Conservation (phyloP, 2,113 vertebrate genomes). For the Cisticola juncidis region DNA sequence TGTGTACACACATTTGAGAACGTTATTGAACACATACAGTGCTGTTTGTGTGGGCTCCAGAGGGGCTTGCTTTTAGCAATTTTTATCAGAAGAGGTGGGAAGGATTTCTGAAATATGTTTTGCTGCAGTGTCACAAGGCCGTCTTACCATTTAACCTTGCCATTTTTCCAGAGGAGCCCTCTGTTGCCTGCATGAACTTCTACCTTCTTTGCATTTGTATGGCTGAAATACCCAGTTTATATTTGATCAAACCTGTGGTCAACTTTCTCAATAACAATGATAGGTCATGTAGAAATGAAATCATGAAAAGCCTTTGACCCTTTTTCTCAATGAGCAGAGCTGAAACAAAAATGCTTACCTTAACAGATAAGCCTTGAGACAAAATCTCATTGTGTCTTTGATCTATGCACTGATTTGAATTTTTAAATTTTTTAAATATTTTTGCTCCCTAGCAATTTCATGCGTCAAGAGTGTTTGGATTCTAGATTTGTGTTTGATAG, state of each 20-base stretch:
- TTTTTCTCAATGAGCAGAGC: not conserved
- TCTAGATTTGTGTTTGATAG: constrained; percentile 97
- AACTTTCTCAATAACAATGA: not conserved
- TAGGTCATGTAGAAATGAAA: not conserved
- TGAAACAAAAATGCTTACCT: not conserved
- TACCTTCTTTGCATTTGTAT: not conserved
- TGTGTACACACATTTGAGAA: not conserved
- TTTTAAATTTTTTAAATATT: not conserved
- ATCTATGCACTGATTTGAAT: not conserved
- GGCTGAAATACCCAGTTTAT: not conserved
- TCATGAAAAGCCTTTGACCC: not conserved
- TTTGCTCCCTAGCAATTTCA: constrained; percentile 86
- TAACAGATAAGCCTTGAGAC: not conserved
- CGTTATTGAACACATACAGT: not conserved
- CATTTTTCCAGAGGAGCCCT: not conserved
- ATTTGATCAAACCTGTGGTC: not conserved
- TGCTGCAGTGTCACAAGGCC: not conserved
- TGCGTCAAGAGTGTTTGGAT: constrained; percentile 98
- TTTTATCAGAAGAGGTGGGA: not conserved
- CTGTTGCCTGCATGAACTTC: not conserved
- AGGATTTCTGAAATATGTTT: not conserved
- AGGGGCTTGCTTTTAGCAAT: not conserved
- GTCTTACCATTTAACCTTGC: not conserved
- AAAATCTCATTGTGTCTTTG: not conserved
- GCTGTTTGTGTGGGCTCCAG: not conserved